Evolutionary conservation across 2,113 vertebrate genomes (phyloP).

Genomic region (Perognathus longimembris): DNA sequence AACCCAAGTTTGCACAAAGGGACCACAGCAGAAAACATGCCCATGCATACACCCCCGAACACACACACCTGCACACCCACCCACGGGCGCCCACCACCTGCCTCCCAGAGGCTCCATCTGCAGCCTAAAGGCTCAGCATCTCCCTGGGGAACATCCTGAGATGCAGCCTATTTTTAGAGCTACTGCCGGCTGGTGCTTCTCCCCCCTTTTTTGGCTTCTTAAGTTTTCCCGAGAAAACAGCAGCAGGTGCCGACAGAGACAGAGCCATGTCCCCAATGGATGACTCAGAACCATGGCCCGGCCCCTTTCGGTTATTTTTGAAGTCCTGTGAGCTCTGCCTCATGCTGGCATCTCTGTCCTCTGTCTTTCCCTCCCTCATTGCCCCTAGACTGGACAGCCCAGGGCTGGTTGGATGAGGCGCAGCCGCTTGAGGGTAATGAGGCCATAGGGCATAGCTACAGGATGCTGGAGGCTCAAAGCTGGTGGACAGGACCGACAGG

Average conservation of each 20-base stretch:
- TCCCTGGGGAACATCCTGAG: conserved; percentile 77
- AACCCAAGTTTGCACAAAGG: conserved; percentile 30
- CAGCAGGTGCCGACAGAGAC: conserved; percentile 83
- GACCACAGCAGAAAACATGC: conserved; percentile 49
- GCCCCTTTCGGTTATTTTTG: conserved; percentile 89
- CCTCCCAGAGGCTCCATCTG: conserved; percentile 79
- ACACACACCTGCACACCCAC: conserved; percentile 69
- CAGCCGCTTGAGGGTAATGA: conserved; percentile 21
- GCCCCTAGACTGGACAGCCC: conserved; percentile 34
- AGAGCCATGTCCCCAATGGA: conserved; percentile 83
- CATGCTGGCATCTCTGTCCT: conserved; percentile 82
- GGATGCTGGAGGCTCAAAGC: neutral
- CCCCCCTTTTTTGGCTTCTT: conserved; percentile 80
- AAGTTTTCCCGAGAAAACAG: conserved; percentile 82
- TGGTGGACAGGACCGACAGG: conserved; percentile 14
- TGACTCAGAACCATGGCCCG: conserved; percentile 87
- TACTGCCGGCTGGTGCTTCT: conserved; percentile 78
- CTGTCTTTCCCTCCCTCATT: conserved; percentile 56
- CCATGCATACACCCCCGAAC: neutral
- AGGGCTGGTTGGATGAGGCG: conserved; percentile 18
- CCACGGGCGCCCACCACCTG: conserved; percentile 79
- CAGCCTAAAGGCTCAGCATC: conserved; percentile 71
- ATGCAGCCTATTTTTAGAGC: conserved; percentile 79
- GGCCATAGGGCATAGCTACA: neutral
- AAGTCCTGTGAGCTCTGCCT: conserved; percentile 74